Base-by-base conservation (phyloP, 2,888 invertebrate species). In the Caradrina clavipalpis region DNA sequence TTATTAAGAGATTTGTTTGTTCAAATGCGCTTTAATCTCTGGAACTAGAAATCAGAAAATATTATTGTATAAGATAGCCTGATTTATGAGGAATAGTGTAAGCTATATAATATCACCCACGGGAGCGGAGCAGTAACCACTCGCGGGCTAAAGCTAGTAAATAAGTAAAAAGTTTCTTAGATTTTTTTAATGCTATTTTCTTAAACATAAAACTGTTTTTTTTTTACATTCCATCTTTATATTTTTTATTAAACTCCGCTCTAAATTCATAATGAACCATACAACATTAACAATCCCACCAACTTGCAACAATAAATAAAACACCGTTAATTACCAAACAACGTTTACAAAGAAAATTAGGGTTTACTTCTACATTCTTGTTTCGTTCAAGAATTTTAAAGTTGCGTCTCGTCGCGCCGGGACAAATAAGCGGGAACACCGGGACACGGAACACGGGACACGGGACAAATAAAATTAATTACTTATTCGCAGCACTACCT, bases 391-490 rank as follows among this genome's bases (percentile, higher is more conserved):
- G 83, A 84, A 84, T 84, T 84, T 81, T 81, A 76, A 83, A 84
- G 81, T 84, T 69, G 70, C 69, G 57, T 69, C 75, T 66, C 77
- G 69, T 70, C 76, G 74, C 71, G 82, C 73, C 75, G 73, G 60
- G 70, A 80, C 71, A 81, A 83, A 80, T 76, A 80, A 69, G 68
- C 60, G 56, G 71, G 69, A 57, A 77, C 61, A 74, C 69, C 58
- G 76, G 64, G 59, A 69, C 66, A 81, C 68, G n/a, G n/a, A n/a
- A n/a, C n/a, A n/a, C 75, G 76, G 55, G 81, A 80, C 73, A 79
- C 75, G 79, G 71, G 64, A 71, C 77, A 85, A 85, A 85, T 85
- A 85, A 81, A 85, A 85, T 85, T 83, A 85, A 85, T 85, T 85
- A 85, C 83, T 84, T 80, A 85, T 85, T 85, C 83, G 77, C 78